These are phyloP conservation scores for Lasioglossum albipes DNA, from an alignment of 1,140 invertebrate species.

Conservation along the genomic window DNA sequence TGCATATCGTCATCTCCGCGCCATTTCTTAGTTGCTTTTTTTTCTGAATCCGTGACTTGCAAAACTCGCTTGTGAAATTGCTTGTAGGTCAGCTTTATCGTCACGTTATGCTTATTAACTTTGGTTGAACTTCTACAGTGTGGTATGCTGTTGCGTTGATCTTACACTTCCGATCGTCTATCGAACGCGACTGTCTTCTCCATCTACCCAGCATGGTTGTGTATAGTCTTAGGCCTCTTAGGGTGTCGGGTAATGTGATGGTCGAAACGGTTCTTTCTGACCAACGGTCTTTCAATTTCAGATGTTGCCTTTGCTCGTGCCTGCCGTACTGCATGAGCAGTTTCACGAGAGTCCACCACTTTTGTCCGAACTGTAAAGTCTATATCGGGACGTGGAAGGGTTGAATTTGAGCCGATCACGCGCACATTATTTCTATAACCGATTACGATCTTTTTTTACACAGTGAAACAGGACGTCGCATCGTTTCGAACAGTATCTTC, in stretches of 20 bases:
- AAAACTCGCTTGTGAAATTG: too few relatives aligned
- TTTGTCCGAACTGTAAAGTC: conserved; percentile 79
- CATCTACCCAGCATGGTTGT: neutral
- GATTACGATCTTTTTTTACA: conserved; percentile 13
- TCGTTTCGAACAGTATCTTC: conserved; percentile 21
- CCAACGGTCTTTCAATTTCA: conserved; percentile 61
- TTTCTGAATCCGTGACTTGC: too few relatives aligned
- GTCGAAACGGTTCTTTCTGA: neutral
- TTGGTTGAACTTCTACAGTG: neutral
- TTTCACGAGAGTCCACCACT: conserved; percentile 78
- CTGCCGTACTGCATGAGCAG: conserved; percentile 80
- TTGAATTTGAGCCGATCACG: conserved; percentile 59
- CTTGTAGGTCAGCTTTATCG: neutral
- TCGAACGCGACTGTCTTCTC: neutral
- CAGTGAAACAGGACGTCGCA: conserved; percentile 30
- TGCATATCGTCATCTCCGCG: neutral
- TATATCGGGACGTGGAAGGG: conserved; percentile 80
- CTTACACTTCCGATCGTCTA: neutral
- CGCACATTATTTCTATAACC: conserved; percentile 1
- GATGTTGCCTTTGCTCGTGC: conserved; percentile 80
- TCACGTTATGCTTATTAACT: neutral
- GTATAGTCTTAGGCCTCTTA: neutral
- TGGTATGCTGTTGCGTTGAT: neutral
- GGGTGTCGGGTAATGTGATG: neutral
- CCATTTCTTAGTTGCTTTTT: neutral